Evolutionary conservation across 2,797 vertebrate species (phyloP).

Genomic region (Sebastes taczanowskii): DNA sequence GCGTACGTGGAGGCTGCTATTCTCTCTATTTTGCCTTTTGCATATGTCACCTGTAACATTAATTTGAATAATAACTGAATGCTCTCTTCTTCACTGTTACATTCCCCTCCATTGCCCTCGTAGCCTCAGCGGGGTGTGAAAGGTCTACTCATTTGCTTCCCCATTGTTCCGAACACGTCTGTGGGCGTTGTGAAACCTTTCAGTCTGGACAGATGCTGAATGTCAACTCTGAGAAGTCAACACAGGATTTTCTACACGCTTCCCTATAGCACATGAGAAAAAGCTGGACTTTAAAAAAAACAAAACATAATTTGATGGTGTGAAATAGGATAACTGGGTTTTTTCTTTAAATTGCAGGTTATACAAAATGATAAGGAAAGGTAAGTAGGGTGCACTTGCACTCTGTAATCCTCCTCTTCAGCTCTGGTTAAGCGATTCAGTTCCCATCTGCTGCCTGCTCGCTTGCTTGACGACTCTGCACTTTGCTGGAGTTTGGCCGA

Average conservation of each 20-base stretch:
- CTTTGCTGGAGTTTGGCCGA: conserved; percentile 26
- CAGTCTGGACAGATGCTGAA: conserved; percentile 39
- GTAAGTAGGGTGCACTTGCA: not conserved
- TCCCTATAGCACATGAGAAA: not conserved
- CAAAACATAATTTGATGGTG: not conserved
- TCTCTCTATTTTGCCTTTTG: conserved; percentile 27
- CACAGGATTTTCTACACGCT: conserved; percentile 21
- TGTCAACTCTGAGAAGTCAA: conserved; percentile 29
- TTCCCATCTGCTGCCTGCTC: conserved; percentile 7
- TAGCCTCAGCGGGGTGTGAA: conserved; percentile 25
- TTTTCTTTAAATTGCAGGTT: conserved; percentile 24
- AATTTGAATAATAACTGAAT: conserved; percentile 60
- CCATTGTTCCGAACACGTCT: conserved; percentile 30
- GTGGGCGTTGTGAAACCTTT: conserved; percentile 41
- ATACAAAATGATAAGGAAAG: conserved; percentile 15
- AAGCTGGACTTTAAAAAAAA: not conserved
- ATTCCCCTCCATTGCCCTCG: conserved; percentile 34
- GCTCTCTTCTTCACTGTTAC: conserved; percentile 12
- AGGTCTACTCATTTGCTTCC: conserved; percentile 48
- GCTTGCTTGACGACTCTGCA: conserved; percentile 30
- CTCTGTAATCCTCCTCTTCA: conserved; percentile 6
- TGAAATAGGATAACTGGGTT: conserved; percentile 10
- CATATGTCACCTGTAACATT: conserved; percentile 68
- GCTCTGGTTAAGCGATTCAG: conserved; percentile 20
- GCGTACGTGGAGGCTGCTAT: not conserved